These are phyloP conservation scores for Ianthella basta DNA, from an alignment of 37 sponge, comb jelly and placozoan species.

Conservation along the genomic window DNA sequence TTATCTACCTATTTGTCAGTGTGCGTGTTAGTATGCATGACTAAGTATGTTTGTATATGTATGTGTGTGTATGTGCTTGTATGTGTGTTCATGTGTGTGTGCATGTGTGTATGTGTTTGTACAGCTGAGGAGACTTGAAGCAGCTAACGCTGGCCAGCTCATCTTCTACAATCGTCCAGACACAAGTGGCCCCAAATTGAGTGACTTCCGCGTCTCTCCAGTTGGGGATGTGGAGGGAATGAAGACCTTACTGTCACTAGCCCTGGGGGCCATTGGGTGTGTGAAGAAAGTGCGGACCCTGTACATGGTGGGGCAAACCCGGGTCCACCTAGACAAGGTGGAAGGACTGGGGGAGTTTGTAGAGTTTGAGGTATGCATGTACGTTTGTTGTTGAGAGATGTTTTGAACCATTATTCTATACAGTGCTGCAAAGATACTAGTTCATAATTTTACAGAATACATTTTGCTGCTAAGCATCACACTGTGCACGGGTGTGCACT, in stretches of 20 bases:
- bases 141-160: slow-evolving; percentile 49
- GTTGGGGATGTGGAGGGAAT: slow-evolving; percentile 30
- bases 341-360: slow-evolving; percentile 74
- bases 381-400: too few relatives aligned
- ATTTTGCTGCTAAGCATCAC: too few relatives aligned
- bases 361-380: slow-evolving; percentile 72
- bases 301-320: slow-evolving; percentile 78
- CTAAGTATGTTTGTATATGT: neutral
- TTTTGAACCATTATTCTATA: neutral
- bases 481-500: too few relatives aligned
- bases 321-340: slow-evolving; percentile 77
- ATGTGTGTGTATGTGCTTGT: neutral
- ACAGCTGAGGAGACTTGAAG: slow-evolving; percentile 55
- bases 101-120: neutral
- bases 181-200: slow-evolving; percentile 66
- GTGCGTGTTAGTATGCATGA: neutral
- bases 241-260: slow-evolving; percentile 42
- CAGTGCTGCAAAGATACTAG: too few relatives aligned
- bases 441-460: too few relatives aligned
- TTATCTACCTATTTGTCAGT: too few relatives aligned
- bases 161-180: slow-evolving; percentile 71
- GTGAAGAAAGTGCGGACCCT: slow-evolving; percentile 70
- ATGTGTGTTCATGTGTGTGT: neutral
- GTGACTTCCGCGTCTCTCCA: slow-evolving; percentile 37
- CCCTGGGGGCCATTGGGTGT: slow-evolving; percentile 60